phyloP scores from a whole-genome alignment of 2,888 invertebrate species.

The Dexiosoma caninum region DNA sequence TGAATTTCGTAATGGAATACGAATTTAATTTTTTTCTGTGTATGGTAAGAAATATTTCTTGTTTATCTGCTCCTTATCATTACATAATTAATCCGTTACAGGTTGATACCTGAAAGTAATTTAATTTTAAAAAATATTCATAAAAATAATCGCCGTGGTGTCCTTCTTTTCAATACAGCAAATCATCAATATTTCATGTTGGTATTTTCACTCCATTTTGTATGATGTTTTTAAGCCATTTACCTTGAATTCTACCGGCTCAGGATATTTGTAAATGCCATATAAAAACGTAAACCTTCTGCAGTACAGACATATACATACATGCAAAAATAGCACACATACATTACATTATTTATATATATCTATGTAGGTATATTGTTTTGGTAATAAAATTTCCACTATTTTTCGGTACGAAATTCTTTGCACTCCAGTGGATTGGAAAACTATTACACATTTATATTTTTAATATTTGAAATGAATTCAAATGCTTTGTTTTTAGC shows the following conservation, averaged over 20 bases:
- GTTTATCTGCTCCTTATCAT: too few species aligned
- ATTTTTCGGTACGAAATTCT: conserved; percentile 31
- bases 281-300: not conserved
- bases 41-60: too few species aligned
- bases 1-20: too few species aligned
- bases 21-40: too few species aligned
- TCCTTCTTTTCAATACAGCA: not conserved
- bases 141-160: too few species aligned
- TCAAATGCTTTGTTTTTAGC: conserved; percentile 2
- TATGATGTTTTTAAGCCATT: conserved; percentile 23
- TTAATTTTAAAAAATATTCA: too few species aligned
- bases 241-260: conserved; percentile 14
- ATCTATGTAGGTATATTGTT: too few species aligned
- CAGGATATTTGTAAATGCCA: not conserved
- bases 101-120: too few species aligned
- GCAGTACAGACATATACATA: not conserved
- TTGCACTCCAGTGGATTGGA: conserved; percentile 53
- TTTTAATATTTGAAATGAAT: not conserved
- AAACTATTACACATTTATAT: conserved; percentile 48
- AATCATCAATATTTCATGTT: not conserved
- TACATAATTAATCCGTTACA: too few species aligned
- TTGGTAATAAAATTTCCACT: conserved; percentile 30
- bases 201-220: not conserved
- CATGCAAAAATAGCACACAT: too few species aligned
- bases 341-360: too few species aligned